Evolutionary conservation across 2,888 invertebrate species (phyloP), one percentile per base, ranked within the genome.

Genomic region (Polymixis lichenea): DNA sequence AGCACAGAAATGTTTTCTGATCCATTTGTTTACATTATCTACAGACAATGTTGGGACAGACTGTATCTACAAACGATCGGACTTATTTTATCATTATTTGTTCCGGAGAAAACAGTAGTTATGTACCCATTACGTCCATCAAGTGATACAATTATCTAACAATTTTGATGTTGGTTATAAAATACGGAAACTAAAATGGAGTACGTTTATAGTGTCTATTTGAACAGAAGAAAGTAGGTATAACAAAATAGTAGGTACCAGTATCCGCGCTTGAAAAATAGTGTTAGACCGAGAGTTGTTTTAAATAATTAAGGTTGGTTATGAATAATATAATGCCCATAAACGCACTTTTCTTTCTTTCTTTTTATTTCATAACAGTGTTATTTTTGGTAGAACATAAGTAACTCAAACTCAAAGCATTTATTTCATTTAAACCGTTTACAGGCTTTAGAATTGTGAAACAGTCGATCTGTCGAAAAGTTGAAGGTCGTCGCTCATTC

Each of bases 221-320:
- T 67, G 22, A 32, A 51, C 38, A 1, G 22, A 60, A 53, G 22
- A n/a, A 32, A 43, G 22, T n/a, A n/a, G n/a, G n/a, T 56, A 60
- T 38, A 58, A 25, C 19, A 60, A 55, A 46, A 60, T 25, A 43
- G 49, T 51, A n/a, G 17, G 32, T 32, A 38, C 38, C 17, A 43
- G 8, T 49, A 49, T 49, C 15, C 38, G 28, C 46, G 38, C 38
- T 46, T 56, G 53, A 38, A 49, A 64, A 66, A 43, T 22, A 1
- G 25, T n/a, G 43, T 51, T 32, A 43, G 15, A 75, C 19, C 43
- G n/a, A n/a, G n/a, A 75, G 75, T 55, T 64, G 55, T 17, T 56
- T 64, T n/a, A n/a, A n/a, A n/a, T n/a, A n/a, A n/a, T n/a, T n/a
- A n/a, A n/a, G 32, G 32, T 56, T 11, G 9, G 2, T 49, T 49